phyloP scores from a whole-genome alignment of 2,113 vertebrate genomes.

The Ophiodon elongatus region DNA sequence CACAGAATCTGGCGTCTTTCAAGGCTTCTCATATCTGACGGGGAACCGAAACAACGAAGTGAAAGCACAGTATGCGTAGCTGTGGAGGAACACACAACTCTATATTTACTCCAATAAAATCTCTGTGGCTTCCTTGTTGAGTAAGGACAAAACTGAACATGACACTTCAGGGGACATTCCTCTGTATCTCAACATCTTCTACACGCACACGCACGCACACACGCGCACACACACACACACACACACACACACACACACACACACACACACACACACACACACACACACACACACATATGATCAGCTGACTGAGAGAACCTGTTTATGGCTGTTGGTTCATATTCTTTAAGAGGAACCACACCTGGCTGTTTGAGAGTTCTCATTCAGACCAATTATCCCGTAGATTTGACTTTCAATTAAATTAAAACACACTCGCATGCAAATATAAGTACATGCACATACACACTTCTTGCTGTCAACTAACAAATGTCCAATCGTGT shows the following conservation, averaged over 20 bases:
- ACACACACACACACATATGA: neutral
- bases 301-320: conserved; percentile 54
- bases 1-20: neutral
- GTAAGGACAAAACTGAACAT: neutral
- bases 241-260: neutral
- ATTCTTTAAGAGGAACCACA: conserved; percentile 21
- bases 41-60: conserved; percentile 65
- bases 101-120: neutral
- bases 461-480: neutral
- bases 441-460: neutral
- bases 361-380: conserved; percentile 12
- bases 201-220: neutral
- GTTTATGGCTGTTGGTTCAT: conserved; percentile 35
- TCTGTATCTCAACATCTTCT: neutral
- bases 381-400: neutral
- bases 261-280: neutral
- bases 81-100: neutral
- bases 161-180: neutral
- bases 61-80: neutral
- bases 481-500: neutral
- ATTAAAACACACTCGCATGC: neutral
- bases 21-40: neutral
- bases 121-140: neutral
- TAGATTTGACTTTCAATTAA: neutral
- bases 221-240: neutral